Conservation (phyloP, 2,888 invertebrate species). For the Punctoribates punctum region DNA sequence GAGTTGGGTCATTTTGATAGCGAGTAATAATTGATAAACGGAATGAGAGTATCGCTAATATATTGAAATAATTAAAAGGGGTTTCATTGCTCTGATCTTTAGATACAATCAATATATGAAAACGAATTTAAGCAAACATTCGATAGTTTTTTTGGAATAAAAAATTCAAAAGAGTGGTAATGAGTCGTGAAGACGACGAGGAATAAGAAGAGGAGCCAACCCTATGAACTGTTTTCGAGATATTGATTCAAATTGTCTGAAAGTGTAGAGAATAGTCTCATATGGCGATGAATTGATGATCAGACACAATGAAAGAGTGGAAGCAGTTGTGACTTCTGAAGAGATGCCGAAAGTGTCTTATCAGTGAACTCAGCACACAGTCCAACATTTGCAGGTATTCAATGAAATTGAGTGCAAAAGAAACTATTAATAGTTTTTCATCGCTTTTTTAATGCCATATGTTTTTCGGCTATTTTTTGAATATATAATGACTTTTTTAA, state of each 20-base stretch:
- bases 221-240: not conserved
- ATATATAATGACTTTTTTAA: constrained; percentile 38
- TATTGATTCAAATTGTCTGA: not conserved
- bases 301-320: not conserved
- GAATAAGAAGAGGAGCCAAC: not conserved
- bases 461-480: constrained; percentile 24
- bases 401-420: not conserved
- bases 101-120: not conserved
- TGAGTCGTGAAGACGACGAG: constrained; percentile 36
- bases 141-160: not conserved
- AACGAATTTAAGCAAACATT: constrained; percentile 14
- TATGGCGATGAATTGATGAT: not conserved
- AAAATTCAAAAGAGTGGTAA: constrained; percentile 6
- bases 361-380: not conserved
- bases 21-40: no score
- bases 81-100: not conserved
- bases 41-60: no score
- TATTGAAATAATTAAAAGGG: no score
- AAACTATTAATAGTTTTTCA: constrained; percentile 18
- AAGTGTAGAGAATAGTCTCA: not conserved
- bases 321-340: constrained; percentile 3
- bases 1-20: no score
- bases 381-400: not conserved
- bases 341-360: not conserved
- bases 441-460: constrained; percentile 36